phyloP scores from a whole-genome alignment of 2,797 vertebrate genomes.

The Hydrophis major region DNA sequence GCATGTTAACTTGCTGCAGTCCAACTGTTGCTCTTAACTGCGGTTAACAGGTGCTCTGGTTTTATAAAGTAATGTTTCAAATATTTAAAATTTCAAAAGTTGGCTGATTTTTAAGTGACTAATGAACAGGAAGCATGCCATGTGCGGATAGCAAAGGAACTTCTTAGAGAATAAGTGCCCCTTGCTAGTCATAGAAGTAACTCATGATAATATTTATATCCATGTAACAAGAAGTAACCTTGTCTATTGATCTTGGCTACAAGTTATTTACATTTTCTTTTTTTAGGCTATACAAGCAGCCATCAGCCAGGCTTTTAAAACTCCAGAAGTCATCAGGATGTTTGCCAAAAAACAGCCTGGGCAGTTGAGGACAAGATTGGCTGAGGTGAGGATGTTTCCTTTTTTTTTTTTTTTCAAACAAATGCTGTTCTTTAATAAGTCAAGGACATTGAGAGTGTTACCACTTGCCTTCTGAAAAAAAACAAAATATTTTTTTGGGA shows the following conservation, averaged over 20 bases:
- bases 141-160: neutral
- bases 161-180: neutral
- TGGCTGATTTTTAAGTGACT: neutral
- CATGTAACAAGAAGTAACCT: neutral
- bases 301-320: slow-evolving; percentile 98
- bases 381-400: slow-evolving; percentile 79
- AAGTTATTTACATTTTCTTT: slow-evolving; percentile 26
- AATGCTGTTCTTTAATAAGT: neutral
- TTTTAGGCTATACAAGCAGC: slow-evolving; percentile 94
- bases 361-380: slow-evolving; percentile 88
- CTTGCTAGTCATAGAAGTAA: neutral
- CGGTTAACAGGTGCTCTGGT: neutral
- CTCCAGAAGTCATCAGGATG: slow-evolving; percentile 95
- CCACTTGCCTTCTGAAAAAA: neutral
- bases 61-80: neutral
- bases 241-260: neutral
- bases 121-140: neutral
- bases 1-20: neutral
- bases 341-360: slow-evolving; percentile 99
- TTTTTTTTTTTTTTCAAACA: too few relatives aligned
- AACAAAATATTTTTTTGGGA: neutral
- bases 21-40: neutral
- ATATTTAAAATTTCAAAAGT: neutral
- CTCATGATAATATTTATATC: neutral
- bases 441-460: neutral